Conservation (phyloP, 2,113 vertebrate genomes). For the Pachypanchax playfairii region DNA sequence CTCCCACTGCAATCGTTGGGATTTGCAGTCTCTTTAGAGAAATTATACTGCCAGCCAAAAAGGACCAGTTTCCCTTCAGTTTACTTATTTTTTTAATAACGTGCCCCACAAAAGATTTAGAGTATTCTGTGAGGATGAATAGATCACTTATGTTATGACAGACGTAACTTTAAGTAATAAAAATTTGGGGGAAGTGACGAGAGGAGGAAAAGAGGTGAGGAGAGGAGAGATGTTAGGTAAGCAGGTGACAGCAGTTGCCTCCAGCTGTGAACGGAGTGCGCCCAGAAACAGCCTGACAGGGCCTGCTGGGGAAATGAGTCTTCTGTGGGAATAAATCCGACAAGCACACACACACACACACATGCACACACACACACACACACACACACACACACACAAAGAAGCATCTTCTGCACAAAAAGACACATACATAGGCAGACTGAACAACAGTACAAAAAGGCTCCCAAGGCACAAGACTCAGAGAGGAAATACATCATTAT, state of each 20-base stretch:
- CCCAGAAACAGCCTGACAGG: slow-evolving; percentile 74
- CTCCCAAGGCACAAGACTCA: slow-evolving; percentile 55
- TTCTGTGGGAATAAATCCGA: slow-evolving; percentile 61
- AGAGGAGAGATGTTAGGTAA: slow-evolving; percentile 60
- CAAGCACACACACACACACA: slow-evolving; percentile 21
- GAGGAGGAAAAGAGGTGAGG: slow-evolving; percentile 17
- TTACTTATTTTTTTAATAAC: slow-evolving; percentile 13
- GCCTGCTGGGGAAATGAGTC: slow-evolving; percentile 75
- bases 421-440: slow-evolving; percentile 33
- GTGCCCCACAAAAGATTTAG: slow-evolving; percentile 3
- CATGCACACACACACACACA: background rate
- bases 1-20: slow-evolving; percentile 24
- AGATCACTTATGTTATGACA: slow-evolving; percentile 25
- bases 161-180: slow-evolving; percentile 31
- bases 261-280: slow-evolving; percentile 71
- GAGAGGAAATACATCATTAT: slow-evolving; percentile 63
- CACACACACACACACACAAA: slow-evolving; percentile 11
- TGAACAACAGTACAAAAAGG: slow-evolving; percentile 58
- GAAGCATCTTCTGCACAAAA: slow-evolving; percentile 18
- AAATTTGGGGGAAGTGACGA: slow-evolving; percentile 9
- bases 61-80: slow-evolving; percentile 19
- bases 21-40: slow-evolving; percentile 31
- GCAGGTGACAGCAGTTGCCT: slow-evolving; percentile 72
- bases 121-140: slow-evolving; percentile 9
- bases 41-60: slow-evolving; percentile 39